Percentiles rank a stretch among this genome's conserved stretches.
Conservation (phyloP, 35 echinoderm and acorn worm species). For the Ophioderma brevispina region DNA sequence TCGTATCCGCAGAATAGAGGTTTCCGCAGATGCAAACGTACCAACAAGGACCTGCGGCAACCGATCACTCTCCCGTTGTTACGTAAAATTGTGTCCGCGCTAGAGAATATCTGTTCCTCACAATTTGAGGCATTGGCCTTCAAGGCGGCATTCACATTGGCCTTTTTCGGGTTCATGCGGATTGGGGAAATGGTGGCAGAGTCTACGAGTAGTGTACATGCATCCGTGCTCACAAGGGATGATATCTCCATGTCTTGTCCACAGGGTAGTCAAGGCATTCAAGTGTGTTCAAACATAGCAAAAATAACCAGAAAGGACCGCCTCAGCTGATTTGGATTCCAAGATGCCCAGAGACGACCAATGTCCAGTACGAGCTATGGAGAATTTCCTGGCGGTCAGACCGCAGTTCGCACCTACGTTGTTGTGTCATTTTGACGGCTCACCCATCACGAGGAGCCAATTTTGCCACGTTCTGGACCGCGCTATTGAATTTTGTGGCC, state of each 20-base stretch:
- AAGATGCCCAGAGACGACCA: too few species aligned
- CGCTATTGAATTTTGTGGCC: neutral
- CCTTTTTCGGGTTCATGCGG: constrained; percentile 6
- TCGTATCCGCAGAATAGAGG: neutral
- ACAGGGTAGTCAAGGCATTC: neutral
- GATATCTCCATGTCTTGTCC: neutral
- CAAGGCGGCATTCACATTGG: neutral
- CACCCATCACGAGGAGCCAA: neutral
- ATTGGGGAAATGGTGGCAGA: neutral
- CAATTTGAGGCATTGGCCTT: neutral
- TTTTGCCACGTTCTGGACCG: neutral
- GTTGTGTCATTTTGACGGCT: constrained; percentile 31
- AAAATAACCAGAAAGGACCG: constrained; percentile 15
- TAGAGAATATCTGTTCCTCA: neutral
- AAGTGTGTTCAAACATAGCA: neutral
- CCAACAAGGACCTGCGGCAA: neutral
- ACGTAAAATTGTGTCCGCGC: neutral
- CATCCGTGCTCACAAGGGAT: neutral
- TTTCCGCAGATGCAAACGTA: neutral
- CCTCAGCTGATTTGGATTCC: constrained; percentile 8
- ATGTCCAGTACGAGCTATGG: constrained; percentile 4
- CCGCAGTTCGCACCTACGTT: neutral
- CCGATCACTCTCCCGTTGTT: constrained; percentile 16
- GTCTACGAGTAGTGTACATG: neutral
- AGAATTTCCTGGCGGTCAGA: neutral